Base-by-base conservation (phyloP, 2,888 invertebrate species). In the Drosophila yooni region DNA sequence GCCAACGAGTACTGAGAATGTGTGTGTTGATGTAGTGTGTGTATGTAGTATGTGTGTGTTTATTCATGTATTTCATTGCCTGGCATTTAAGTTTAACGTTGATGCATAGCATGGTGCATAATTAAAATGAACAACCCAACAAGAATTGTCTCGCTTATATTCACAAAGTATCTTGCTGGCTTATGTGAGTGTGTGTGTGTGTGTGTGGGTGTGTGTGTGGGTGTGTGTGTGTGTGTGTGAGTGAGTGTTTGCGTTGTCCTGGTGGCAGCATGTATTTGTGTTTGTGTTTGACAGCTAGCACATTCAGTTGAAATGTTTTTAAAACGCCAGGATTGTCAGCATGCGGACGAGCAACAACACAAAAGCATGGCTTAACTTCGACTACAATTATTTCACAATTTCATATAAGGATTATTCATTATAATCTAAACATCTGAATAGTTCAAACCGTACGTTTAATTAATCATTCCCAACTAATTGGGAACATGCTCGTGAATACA, bases 71-170 rank as follows among this genome's bases (percentile, higher is more conserved):
- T 85, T 87, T 83, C 80, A 87, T 87, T 89, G 84, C 83, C 76
- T 79, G 83, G 84, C 87, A 82, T 89, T 87, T 83, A 79, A 81
- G 82, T 87, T 87, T 83, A 89, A 83, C 77, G 75, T 83, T 75
- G 87, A 83, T 89, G 87, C 82, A 84, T 81, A 54, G 74, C 89
- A 74, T 81, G 81, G 69, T 83, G 89, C 88, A 89, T 87, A 87
- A 89, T 88, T 89, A 87, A 87, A 84, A 74, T 61, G 72, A 76
- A 82, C 81, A 73, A 52, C 56, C 52, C 56, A 65, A 65, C 77
- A 31, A 59, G 65, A 53, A 54, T 33, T 52, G 66, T 36, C 50
- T 38, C 46, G 46, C 53, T 11, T 56, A 53, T 48, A 70, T 57
- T 33, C 63, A 74, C 63, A 62, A 48, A 43, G 34, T 51, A 29